Conservation (phyloP, 2,888 invertebrate genomes). For the Pseudeuparius sepicola region DNA sequence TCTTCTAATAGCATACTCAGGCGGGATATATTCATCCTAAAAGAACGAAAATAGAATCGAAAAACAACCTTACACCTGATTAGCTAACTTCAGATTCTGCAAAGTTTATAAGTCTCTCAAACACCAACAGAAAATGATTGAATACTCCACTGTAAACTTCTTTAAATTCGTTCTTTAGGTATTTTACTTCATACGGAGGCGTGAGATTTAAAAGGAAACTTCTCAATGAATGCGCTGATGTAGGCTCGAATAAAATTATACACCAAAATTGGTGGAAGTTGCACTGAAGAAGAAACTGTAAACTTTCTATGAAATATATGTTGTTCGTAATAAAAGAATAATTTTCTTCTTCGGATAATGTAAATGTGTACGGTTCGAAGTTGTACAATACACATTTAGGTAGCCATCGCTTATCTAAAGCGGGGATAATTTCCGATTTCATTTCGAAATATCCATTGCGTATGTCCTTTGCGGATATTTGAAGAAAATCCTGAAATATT, state of each 20-base stretch:
- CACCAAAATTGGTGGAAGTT: constrained; percentile 39
- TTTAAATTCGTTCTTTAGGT: constrained; percentile 38
- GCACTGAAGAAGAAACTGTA: constrained; percentile 33
- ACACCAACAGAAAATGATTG: constrained; percentile 57
- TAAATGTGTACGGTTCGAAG: constrained; percentile 32
- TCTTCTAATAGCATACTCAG: constrained; percentile 28
- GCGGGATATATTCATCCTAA: constrained; percentile 34
- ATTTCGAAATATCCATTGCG: constrained; percentile 26
- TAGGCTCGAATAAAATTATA: constrained; percentile 32
- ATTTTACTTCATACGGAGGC: constrained; percentile 35
- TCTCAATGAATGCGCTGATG: constrained; percentile 27
- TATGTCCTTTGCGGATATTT: constrained; percentile 21
- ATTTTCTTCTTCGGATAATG: constrained; percentile 29
- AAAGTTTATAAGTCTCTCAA: constrained; percentile 68
- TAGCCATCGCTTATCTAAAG: constrained; percentile 33
- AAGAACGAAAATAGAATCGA: constrained; percentile 16
- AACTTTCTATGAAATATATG: constrained; percentile 28
- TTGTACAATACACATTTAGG: constrained; percentile 27
- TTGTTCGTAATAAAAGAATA: constrained; percentile 29
- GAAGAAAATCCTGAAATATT: constrained; percentile 27
- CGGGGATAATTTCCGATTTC: constrained; percentile 31
- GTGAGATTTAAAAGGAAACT: constrained; percentile 34
- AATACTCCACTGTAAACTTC: constrained; percentile 49
- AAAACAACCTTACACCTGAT: constrained; percentile 3
- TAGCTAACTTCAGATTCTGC: constrained; percentile 66